A percentile compares a stretch with the other conserved stretches of the same genome.
These are phyloP conservation scores for Bubo bubo DNA, from an alignment of 2,113 vertebrate genomes.

Conservation along the genomic window DNA sequence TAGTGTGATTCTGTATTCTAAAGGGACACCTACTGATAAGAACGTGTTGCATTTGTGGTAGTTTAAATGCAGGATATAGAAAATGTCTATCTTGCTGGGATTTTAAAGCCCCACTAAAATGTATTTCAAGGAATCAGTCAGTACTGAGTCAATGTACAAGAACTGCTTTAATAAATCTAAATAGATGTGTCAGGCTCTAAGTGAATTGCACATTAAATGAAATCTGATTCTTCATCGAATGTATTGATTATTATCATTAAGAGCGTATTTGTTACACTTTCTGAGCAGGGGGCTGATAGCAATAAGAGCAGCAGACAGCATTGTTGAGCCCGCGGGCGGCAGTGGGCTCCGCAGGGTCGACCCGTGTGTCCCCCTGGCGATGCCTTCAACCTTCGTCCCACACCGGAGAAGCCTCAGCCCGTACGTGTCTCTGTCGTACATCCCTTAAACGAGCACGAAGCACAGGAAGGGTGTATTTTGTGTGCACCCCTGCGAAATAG, in stretches of 20 bases:
- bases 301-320: background rate
- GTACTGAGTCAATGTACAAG: background rate
- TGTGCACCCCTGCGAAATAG: background rate
- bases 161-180: conserved; percentile 19
- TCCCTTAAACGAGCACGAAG: rapidly evolving
- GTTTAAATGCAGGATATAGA: background rate
- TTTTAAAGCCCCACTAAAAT: background rate
- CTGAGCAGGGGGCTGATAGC: background rate
- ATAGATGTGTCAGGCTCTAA: background rate
- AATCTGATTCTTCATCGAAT: background rate
- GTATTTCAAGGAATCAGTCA: background rate
- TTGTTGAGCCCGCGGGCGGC: rapidly evolving
- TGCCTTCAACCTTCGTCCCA: background rate
- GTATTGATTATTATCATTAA: conserved; percentile 18
- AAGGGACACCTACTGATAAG: conserved; percentile 23
- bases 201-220: conserved; percentile 24
- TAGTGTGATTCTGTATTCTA: background rate
- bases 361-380: background rate
- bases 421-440: rapidly evolving
- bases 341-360: background rate
- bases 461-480: background rate
- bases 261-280: background rate
- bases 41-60: background rate
- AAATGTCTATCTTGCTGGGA: background rate
- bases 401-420: background rate